These are phyloP conservation scores for Suncus etruscus DNA, from an alignment of 2,113 vertebrate genomes.

Conservation along the genomic window DNA sequence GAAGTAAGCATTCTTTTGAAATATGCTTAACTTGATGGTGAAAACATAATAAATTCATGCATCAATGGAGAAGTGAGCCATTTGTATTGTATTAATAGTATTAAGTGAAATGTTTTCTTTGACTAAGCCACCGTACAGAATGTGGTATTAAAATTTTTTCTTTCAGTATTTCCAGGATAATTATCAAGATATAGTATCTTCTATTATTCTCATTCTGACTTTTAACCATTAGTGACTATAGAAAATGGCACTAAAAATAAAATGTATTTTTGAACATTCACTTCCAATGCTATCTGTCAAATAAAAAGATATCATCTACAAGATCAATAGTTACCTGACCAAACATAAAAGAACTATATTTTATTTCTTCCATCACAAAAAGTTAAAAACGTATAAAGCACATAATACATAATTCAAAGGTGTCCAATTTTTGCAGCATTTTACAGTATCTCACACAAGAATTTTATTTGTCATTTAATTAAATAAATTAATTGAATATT, in stretches of 20 bases:
- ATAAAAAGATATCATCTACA: conserved; percentile 55
- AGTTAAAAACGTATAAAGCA: conserved; percentile 35
- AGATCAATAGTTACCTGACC: conserved; percentile 65
- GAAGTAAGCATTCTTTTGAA: conserved; percentile 35
- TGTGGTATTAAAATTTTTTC: conserved; percentile 19
- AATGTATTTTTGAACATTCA: conserved; percentile 55
- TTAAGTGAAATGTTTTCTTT: conserved; percentile 43
- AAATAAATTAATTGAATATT: conserved; percentile 30
- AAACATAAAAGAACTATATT: conserved; percentile 57
- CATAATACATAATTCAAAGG: conserved; percentile 48
- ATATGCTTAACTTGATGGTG: background rate
- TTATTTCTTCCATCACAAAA: conserved; percentile 31
- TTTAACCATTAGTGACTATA: conserved; percentile 63
- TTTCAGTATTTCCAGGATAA: conserved; percentile 55
- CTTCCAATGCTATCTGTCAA: conserved; percentile 71
- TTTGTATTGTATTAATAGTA: background rate
- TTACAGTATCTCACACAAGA: background rate
- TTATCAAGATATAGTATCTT: conserved; percentile 56
- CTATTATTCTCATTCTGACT: conserved; percentile 47
- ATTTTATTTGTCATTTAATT: conserved; percentile 48
- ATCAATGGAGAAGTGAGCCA: background rate
- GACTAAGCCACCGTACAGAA: conserved; percentile 18
- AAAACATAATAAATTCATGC: background rate
- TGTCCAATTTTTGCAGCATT: conserved; percentile 4
- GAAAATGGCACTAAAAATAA: conserved; percentile 65